Percentiles rank a stretch among this genome's conserved stretches.
Conservation (phyloP, 1,140 invertebrate genomes). For the Achatina immaculata region DNA sequence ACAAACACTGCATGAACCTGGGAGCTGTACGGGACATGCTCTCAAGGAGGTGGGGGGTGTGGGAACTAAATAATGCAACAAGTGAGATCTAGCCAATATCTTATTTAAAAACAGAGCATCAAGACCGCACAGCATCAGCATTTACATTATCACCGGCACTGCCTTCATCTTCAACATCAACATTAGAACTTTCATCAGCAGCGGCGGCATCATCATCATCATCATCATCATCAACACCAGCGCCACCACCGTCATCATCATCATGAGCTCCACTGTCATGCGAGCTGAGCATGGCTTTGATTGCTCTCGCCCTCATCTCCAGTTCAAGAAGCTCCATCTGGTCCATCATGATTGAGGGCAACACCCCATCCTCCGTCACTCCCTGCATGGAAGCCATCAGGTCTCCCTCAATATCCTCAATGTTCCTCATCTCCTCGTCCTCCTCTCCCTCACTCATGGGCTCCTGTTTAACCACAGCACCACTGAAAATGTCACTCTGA, state of each 20-base stretch:
- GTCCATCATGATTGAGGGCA: slow-evolving; percentile 58
- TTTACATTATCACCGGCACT: not conserved
- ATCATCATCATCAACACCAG: not conserved
- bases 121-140: not conserved
- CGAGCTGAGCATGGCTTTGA: slow-evolving; percentile 71
- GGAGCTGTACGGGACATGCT: too few species aligned
- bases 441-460: slow-evolving; percentile 10
- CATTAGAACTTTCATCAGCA: too few species aligned
- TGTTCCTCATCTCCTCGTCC: not conserved
- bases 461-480: slow-evolving; percentile 18
- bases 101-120: not conserved
- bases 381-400: slow-evolving; percentile 15
- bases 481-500: not conserved
- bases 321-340: slow-evolving; percentile 73
- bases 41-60: too few species aligned
- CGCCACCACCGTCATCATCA: not conserved
- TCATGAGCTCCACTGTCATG: slow-evolving; percentile 25
- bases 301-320: slow-evolving; percentile 73
- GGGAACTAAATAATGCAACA: too few species aligned
- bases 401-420: slow-evolving; percentile 13
- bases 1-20: too few species aligned
- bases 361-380: slow-evolving; percentile 25
- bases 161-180: not conserved
- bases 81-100: too few species aligned
- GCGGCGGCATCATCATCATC: not conserved